phyloP scores from a whole-genome alignment of 2,113 vertebrate species.

The Colius striatus region DNA sequence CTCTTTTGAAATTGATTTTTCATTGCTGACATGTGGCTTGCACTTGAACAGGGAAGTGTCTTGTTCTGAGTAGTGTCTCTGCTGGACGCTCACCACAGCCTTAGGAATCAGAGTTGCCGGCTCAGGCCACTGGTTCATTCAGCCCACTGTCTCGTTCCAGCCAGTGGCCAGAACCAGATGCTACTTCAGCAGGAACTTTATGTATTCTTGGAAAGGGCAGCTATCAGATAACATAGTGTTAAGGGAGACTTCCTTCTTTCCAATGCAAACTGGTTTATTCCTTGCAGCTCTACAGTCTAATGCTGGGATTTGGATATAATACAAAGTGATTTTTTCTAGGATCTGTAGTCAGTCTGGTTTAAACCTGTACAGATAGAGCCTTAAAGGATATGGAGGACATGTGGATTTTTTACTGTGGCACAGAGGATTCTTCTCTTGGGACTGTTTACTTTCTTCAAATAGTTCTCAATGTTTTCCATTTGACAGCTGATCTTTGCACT shows the following conservation, averaged over 20 bases:
- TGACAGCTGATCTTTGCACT: constrained; percentile 9
- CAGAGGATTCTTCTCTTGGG: not conserved
- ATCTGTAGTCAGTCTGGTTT: not conserved
- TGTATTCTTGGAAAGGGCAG: not conserved
- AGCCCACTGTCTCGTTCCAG: not conserved
- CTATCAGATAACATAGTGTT: not conserved
- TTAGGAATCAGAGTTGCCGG: not conserved
- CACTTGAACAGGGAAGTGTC: not conserved
- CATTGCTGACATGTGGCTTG: not conserved
- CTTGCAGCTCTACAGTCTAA: not conserved
- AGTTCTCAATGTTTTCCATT: constrained; percentile 30
- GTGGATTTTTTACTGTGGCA: not conserved
- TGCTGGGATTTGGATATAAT: not conserved
- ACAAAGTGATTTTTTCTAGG: constrained; percentile 20
- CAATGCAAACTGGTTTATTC: not conserved
- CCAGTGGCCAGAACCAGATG: not conserved
- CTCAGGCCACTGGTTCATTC: not conserved
- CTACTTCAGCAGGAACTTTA: not conserved
- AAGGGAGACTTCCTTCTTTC: not conserved
- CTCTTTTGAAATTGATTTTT: not conserved
- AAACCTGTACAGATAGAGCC: not conserved
- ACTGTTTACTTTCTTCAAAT: not conserved
- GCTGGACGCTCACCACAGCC: not conserved
- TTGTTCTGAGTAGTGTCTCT: not conserved
- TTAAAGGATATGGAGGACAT: not conserved